Conservation (phyloP, 2,113 vertebrate species). For the Aleadryas rufinucha region DNA sequence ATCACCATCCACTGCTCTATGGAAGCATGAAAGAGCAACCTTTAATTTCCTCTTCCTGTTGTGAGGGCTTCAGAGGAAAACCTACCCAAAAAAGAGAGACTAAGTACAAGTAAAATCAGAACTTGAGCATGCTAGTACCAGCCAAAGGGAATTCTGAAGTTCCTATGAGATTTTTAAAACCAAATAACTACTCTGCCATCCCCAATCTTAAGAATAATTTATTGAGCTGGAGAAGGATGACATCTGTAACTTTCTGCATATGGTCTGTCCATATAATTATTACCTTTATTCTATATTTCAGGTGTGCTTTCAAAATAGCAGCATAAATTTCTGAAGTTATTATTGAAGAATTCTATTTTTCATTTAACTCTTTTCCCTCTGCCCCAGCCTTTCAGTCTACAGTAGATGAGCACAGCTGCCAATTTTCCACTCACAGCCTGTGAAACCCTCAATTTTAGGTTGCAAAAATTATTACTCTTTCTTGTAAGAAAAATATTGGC, state of each 20-base stretch:
- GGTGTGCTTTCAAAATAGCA: neutral
- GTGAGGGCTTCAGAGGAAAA: neutral
- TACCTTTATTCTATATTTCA: neutral
- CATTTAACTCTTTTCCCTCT: neutral
- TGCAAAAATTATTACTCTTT: constrained; percentile 7
- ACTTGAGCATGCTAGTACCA: neutral
- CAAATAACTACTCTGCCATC: neutral
- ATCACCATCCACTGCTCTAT: neutral
- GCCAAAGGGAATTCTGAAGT: neutral
- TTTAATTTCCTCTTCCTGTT: neutral
- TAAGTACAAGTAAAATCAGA: neutral
- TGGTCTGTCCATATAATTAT: neutral
- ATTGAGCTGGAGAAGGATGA: neutral
- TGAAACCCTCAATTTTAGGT: constrained; percentile 27
- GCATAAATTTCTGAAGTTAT: neutral
- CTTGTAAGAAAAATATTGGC: constrained; percentile 37
- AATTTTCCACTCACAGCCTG: neutral
- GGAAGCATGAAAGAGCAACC: neutral
- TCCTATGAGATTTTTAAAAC: neutral
- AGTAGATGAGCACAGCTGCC: neutral
- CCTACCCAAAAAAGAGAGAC: neutral
- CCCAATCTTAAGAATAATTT: neutral
- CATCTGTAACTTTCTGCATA: neutral
- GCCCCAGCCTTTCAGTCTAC: neutral
- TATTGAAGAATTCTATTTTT: neutral